Evolutionary conservation across 2,113 vertebrate genomes (phyloP), one percentile per base, ranked within the genome.

Genomic region (Ptilorrhoa leucosticta): DNA sequence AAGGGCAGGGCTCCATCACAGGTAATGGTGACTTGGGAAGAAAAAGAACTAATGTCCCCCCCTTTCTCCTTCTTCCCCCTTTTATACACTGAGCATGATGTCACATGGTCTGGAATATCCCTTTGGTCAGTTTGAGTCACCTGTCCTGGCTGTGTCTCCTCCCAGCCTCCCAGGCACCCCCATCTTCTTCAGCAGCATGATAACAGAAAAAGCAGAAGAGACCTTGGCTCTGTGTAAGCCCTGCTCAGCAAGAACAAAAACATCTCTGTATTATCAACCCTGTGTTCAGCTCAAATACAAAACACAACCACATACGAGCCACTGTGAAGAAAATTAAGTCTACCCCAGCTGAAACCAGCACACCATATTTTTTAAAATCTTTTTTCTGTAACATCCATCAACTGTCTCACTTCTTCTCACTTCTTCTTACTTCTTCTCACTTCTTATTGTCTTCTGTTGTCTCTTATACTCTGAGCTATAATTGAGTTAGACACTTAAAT

Each of bases 131-230:
- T 47, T 39, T 54, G 19, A 50, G 40, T 28, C 50, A 15, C 8
- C 30, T 40, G n/a, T 39, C 12, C 40, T 23, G 30, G 15, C 40
- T 56, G 0, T 73, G 12, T 73, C 30, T 30, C 24, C n/a, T 65
- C 58, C 48, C 40, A 84, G 0, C 4, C 18, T 27, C 5, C n/a
- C 28, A 23, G 3, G 10, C 1, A 47, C 5, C n/a, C 18, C 19
- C 30, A 47, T 1, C 11, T 24, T 40, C 50, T n/a, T 44, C 5
- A 2, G 17, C 28, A 45, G 27, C 13, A 9, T 0, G 0, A 15
- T 50, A 40, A 19, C 30, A 15, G 9, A 48, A 16, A 75, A 19
- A 75, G 30, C 30, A 75, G 9, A 56, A 65, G 13, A 75, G 28
- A 4, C 15, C 10, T 56, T 40, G 60, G 23, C 19, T 73, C n/a